These are phyloP conservation scores for Trichomycterus rosablanca DNA, from an alignment of 2,113 vertebrate species.

Conservation along the genomic window DNA sequence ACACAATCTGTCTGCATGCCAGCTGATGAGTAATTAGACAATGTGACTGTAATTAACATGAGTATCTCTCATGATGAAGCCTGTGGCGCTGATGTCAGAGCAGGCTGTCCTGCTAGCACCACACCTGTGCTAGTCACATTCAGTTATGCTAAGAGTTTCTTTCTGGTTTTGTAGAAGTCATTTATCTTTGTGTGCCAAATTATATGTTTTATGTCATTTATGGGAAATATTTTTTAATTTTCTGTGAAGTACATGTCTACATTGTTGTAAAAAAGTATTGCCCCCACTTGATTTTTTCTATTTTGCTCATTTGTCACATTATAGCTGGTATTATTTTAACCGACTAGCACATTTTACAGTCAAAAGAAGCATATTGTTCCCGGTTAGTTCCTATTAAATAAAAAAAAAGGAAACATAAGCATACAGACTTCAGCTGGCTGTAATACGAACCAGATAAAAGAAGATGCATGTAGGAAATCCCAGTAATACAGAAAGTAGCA, in stretches of 20 bases:
- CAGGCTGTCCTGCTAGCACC: slow-evolving; percentile 41
- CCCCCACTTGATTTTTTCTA: no score
- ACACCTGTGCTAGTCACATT: slow-evolving; percentile 38
- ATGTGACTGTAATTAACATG: slow-evolving; percentile 64
- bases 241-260: no score
- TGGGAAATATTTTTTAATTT: no score
- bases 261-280: no score
- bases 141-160: background rate
- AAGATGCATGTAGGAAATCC: background rate
- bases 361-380: no score
- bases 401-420: no score
- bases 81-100: slow-evolving; percentile 37
- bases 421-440: background rate
- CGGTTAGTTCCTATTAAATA: no score
- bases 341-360: no score
- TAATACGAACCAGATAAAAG: background rate
- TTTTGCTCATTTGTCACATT: no score
- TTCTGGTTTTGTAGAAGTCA: background rate
- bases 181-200: no score
- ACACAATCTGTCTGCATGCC: slow-evolving; percentile 41
- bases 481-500: background rate
- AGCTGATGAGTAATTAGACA: slow-evolving; percentile 61
- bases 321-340: no score
- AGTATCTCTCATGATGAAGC: slow-evolving; percentile 55
- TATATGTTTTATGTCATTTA: no score